Base-by-base conservation (phyloP, 2,113 vertebrate species). In the Parotia lawesii region DNA sequence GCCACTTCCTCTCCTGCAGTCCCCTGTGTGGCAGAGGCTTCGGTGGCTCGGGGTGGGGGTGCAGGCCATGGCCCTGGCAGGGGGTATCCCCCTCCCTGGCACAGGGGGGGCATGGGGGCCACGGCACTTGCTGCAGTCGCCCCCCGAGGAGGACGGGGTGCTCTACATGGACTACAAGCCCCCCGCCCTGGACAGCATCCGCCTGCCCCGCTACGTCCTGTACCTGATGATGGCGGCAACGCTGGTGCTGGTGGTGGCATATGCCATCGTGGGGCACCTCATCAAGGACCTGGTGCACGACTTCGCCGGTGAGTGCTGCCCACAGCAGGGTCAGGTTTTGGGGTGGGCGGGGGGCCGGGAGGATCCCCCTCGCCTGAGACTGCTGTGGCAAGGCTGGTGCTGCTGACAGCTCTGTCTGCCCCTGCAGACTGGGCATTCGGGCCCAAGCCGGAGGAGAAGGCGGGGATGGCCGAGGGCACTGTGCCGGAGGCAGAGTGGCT, bases 241-340 rank as follows among this genome's bases (percentile, higher is more conserved):
- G 6, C 80, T 99, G 35, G 97, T 99, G 87, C 28, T 99, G 42
- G 85, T 92, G 1, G 98, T 99, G 66, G 98, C 99, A 5, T 99
- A 99, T 0, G 98, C 98, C 95, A 99, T 99, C 9, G 98, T 99
- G 5, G 99, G 99, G 1, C 99, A 99, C 93, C 98, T 99, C 94
- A 99, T 99, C 96, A 98, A 98, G 89, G 99, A 99, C 97, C 98
- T 99, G 75, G 67, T 98, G 50, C 99, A 99, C 10, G 98, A 99
- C 95, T 96, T 98, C 1, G 98, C 98, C 0, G 99, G 98, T 99
- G 97, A 98, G 98, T 70, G 42, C 11, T 28, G 14, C 80, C 45
- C 10, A 3, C 28, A 37, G 76, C 1, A 0, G 47, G 38, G 33
- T 2, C 0, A 17, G 45, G 37, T 25, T 62, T 17, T 22, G 62